Evolutionary conservation across 2,113 vertebrate species (phyloP), one percentile per base, ranked within the genome.

Genomic region (Choloepus hoffmanni): DNA sequence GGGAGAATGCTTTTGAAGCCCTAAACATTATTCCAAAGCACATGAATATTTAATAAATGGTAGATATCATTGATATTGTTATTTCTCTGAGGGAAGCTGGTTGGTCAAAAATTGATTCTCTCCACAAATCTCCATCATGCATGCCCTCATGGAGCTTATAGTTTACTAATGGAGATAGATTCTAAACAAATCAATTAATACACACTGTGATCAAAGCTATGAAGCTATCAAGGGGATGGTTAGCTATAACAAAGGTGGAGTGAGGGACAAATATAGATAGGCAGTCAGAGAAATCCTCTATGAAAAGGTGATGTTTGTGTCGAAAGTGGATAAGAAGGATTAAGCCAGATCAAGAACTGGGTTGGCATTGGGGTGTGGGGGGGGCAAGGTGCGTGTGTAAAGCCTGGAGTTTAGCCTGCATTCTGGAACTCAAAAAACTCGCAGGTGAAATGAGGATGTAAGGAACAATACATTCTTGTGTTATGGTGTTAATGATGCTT

Each of bases 11-110:
- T 60, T 73, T 16, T 48, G 63, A 88, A 67, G 53, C 36, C 23
- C 14, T 67, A 48, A 63, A 85, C 58, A 15, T 85, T 78, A 81
- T 73, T 63, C 23, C 79, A 65, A 33, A 36, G 85, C 7, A 81
- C 7, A 9, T 60, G 7, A 87, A 72, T 91, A 77, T 70, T 65
- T 74, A 82, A 72, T 0, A 19, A 77, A 72, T 0, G 28, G 19
- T 65, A 84, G 1, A 6, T 43, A 28, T 21, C 72, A 19, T 83
- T 36, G 28, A 16, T 81, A 88, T 63, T 85, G 77, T 50, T 81
- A 70, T 68, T 84, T 89, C 43, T 50, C 23, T 65, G 15, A 86
- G 45, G 19, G 86, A 95, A 96, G 68, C 8, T 58, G 36, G 55
- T 48, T 53, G 55, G 58, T 0, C 50, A 89, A 73, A 84, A 23